Evolutionary conservation across 2,797 vertebrate genomes (phyloP).

Genomic region (Sebastes jordani): DNA sequence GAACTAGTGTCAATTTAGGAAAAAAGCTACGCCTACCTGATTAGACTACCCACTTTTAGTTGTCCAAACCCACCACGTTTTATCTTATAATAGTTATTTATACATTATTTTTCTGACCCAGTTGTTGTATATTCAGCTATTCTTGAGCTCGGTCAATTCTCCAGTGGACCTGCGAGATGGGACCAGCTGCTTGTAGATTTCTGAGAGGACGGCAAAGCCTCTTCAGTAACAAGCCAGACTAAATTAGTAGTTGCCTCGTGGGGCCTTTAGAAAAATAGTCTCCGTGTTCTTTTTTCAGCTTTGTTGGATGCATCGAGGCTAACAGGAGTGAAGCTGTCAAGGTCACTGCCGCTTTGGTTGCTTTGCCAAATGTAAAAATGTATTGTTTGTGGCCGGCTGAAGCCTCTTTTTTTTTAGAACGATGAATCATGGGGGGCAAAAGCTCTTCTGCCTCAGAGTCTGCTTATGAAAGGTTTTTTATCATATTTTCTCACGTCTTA

Average conservation of each 20-base stretch:
- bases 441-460: not conserved
- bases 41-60: not conserved
- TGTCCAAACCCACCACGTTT: not conserved
- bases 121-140: slow-evolving; percentile 33
- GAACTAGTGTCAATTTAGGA: not conserved
- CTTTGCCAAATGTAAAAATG: slow-evolving; percentile 22
- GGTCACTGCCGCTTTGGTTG: slow-evolving; percentile 26
- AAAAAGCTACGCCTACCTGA: not conserved
- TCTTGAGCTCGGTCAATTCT: slow-evolving; percentile 11
- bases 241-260: slow-evolving; percentile 38
- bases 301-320: not conserved
- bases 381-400: slow-evolving; percentile 9
- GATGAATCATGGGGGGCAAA: not conserved
- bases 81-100: not conserved
- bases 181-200: slow-evolving; percentile 22
- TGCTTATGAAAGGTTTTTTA: slow-evolving; percentile 1
- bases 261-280: slow-evolving; percentile 11
- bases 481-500: not conserved
- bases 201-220: slow-evolving; percentile 5
- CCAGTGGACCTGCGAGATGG: not conserved
- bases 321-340: not conserved
- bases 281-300: not conserved
- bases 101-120: slow-evolving; percentile 17
- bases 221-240: slow-evolving; percentile 22
- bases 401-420: not conserved